Evolutionary conservation across 2,797 vertebrate species (phyloP).

Genomic region (Sphenopsis melanotis): DNA sequence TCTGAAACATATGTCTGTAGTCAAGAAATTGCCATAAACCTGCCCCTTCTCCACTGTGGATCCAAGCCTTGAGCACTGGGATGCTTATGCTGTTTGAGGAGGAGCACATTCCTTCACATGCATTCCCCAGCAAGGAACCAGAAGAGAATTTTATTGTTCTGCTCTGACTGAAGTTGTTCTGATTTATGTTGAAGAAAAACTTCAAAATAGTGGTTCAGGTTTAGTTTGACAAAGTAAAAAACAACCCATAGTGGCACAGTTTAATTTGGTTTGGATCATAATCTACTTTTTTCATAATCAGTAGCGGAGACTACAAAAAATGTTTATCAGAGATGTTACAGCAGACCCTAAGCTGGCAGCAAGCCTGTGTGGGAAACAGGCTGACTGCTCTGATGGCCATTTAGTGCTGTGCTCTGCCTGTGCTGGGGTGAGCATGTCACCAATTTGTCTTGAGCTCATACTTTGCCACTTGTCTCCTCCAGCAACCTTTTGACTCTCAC

Average conservation of each 20-base stretch:
- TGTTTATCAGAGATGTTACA: rapidly evolving
- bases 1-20: background rate
- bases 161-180: background rate
- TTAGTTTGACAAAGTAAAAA: background rate
- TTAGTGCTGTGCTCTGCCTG: background rate
- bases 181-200: background rate
- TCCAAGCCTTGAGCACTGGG: background rate
- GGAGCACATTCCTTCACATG: background rate
- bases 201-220: background rate
- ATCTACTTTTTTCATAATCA: background rate
- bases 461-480: background rate
- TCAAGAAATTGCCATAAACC: background rate
- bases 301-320: background rate
- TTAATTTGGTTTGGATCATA: background rate
- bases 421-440: rapidly evolving
- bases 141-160: background rate
- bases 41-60: background rate
- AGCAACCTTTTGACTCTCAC: background rate
- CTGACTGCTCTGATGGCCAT: background rate
- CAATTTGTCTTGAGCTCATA: rapidly evolving
- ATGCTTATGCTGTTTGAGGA: background rate
- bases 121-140: background rate
- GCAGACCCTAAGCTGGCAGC: background rate
- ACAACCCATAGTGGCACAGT: background rate
- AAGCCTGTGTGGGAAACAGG: rapidly evolving